Conservation (phyloP, 2,113 vertebrate genomes). For the Xerus inauris region DNA sequence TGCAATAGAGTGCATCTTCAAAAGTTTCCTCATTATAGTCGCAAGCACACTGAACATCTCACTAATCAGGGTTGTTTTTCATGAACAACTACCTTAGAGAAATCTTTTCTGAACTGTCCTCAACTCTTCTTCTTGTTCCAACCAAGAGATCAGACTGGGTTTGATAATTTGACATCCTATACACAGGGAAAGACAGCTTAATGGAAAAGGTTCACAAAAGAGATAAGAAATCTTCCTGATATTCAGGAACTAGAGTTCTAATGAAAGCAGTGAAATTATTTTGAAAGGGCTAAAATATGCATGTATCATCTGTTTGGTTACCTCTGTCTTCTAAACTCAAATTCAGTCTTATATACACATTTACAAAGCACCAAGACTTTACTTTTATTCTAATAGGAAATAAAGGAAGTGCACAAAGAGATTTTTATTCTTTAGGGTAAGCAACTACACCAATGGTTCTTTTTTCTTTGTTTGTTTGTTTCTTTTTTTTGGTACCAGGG, state of each 20-base stretch:
- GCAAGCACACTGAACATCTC: background rate
- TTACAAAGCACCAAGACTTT: background rate
- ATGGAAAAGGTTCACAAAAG: background rate
- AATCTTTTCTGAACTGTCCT: background rate
- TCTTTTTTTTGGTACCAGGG: too few species aligned
- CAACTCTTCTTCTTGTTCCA: conserved; percentile 37
- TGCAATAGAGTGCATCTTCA: background rate
- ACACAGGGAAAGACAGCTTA: background rate
- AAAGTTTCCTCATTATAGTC: background rate
- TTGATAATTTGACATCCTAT: background rate
- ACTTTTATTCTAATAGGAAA: background rate
- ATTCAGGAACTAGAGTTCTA: background rate
- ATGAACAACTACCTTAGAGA: conserved; percentile 21
- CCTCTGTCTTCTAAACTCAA: background rate
- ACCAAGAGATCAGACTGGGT: conserved; percentile 35
- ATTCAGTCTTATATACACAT: background rate
- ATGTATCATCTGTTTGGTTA: background rate
- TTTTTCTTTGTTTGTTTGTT: too few species aligned
- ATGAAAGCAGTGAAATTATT: background rate
- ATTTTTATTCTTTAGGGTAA: background rate
- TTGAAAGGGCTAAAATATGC: background rate
- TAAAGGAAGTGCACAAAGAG: background rate
- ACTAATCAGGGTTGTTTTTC: background rate
- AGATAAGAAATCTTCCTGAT: background rate
- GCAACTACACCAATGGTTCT: background rate